Evolutionary conservation across 2,113 vertebrate species (phyloP), one percentile per base, ranked within the genome.

Genomic region (Eulemur macaco): DNA sequence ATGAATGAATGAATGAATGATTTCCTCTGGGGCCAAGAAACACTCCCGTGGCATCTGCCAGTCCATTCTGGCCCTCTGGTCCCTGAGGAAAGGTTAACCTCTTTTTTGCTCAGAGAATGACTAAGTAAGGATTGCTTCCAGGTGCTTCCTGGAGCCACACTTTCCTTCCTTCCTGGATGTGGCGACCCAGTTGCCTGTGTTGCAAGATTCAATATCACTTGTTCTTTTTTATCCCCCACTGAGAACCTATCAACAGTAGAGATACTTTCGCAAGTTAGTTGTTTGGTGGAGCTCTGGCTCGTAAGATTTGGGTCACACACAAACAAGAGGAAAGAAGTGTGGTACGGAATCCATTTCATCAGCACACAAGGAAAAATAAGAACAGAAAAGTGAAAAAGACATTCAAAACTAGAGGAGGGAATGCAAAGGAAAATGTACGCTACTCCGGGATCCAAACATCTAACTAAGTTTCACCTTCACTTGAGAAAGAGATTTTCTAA

Each of bases 131-230:
- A 66, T 84, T 73, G 60, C 58, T 85, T 47, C 81, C 89, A 97
- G 96, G 83, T 96, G 95, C 92, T 97, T 97, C 96, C 96, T 92
- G 58, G 34, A 91, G 47, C 54, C 69, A 25, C 14, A 11, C 4
- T 18, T 8, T 31, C 12, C 60, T 93, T 97, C 96, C 95, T 97
- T 95, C 95, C 97, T 92, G 90, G 31, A 76, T 54, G 18, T 56
- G 31, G 76, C 58, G 95, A 88, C 94, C 94, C 39, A 92, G n/a
- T 96, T 96, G 96, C n/a, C 73, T 73, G 58, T 85, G 92, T 63
- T 77, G 50, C 58, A 86, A 93, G 82, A 91, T 58, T 80, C 39
- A 9, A 0, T 47, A 31, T 94, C 74, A 21, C 34, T 18, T 77
- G 76, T 56, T 37, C 42, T 52, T 64, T 86, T 37, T 15, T 8